Percentiles rank a stretch among this genome's conserved stretches.
phyloP scores from a whole-genome alignment of 2,888 invertebrate genomes.

The Pimpla rufipes region DNA sequence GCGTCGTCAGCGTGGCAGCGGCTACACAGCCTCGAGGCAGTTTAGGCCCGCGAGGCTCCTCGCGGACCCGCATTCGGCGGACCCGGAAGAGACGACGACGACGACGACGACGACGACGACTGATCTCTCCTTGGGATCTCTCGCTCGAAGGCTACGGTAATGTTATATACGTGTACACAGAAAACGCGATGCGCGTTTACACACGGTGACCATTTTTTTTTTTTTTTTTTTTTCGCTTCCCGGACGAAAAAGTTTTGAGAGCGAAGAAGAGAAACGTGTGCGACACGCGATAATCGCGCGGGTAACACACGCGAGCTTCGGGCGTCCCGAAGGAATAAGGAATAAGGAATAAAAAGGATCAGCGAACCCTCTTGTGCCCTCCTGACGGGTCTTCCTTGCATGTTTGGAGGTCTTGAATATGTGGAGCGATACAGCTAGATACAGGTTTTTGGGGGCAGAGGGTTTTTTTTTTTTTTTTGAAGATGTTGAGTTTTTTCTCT shows the following conservation, averaged over 20 bases:
- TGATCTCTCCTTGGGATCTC: conserved; percentile 62
- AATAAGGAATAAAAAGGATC: conserved; percentile 38
- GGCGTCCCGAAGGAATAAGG: conserved; percentile 29
- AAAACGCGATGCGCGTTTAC: background rate
- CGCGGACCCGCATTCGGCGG: conserved; percentile 47
- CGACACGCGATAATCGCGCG: conserved; percentile 25
- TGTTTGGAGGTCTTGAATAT: background rate
- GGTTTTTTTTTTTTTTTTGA: background rate
- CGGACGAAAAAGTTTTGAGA: conserved; percentile 12
- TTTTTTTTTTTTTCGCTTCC: conserved; percentile 17
- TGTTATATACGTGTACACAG: conserved; percentile 26
- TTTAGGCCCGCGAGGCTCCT: conserved; percentile 30
- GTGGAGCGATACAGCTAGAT: background rate
- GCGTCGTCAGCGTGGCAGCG: conserved; percentile 49
- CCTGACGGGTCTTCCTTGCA: background rate
- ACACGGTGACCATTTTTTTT: conserved; percentile 15
- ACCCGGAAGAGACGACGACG: conserved; percentile 40
- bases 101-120: too few relatives aligned
- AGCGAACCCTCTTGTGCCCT: conserved; percentile 13
- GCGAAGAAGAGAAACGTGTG: conserved; percentile 15
- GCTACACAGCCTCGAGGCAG: conserved; percentile 33
- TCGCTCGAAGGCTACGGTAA: conserved; percentile 17
- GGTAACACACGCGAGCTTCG: conserved; percentile 1
- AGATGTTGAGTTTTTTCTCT: background rate
- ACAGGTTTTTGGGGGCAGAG: background rate